A percentile compares a stretch with the other conserved stretches of the same genome.
These are phyloP conservation scores for Aramus guarauna DNA, from an alignment of 2,113 vertebrate genomes.

Conservation along the genomic window DNA sequence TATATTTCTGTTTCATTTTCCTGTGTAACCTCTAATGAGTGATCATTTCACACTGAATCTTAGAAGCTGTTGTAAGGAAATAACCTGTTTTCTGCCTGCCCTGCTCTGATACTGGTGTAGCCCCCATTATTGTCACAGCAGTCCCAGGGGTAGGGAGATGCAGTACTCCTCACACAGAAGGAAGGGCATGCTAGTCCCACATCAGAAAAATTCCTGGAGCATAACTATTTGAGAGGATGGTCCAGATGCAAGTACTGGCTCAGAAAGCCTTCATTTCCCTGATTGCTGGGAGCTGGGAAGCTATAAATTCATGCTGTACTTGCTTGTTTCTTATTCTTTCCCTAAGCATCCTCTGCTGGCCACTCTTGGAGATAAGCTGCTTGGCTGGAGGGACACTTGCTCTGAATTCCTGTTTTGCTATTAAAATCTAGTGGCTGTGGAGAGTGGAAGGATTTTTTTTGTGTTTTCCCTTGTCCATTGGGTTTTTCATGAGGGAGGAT, in stretches of 20 bases:
- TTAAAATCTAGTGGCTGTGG: neutral
- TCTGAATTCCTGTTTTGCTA: neutral
- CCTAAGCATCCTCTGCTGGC: constrained; percentile 63
- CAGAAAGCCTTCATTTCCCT: neutral
- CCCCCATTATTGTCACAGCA: neutral
- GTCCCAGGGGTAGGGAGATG: neutral
- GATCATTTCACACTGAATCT: neutral
- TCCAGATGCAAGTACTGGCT: neutral
- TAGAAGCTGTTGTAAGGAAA: neutral
- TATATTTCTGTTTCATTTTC: neutral
- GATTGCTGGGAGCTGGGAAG: neutral
- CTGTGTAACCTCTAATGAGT: neutral
- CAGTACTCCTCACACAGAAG: neutral
- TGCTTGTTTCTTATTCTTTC: constrained; percentile 16
- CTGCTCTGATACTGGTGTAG: neutral
- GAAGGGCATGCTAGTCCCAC: neutral
- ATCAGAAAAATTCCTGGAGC: neutral
- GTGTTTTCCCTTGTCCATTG: neutral
- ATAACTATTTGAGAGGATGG: neutral
- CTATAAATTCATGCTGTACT: neutral
- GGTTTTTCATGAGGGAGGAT: neutral
- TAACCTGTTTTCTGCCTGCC: neutral
- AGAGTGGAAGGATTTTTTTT: neutral
- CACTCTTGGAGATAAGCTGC: neutral
- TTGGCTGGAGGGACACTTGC: neutral